phyloP scores from a whole-genome alignment of 2,113 vertebrate species.

The Dascyllus trimaculatus region DNA sequence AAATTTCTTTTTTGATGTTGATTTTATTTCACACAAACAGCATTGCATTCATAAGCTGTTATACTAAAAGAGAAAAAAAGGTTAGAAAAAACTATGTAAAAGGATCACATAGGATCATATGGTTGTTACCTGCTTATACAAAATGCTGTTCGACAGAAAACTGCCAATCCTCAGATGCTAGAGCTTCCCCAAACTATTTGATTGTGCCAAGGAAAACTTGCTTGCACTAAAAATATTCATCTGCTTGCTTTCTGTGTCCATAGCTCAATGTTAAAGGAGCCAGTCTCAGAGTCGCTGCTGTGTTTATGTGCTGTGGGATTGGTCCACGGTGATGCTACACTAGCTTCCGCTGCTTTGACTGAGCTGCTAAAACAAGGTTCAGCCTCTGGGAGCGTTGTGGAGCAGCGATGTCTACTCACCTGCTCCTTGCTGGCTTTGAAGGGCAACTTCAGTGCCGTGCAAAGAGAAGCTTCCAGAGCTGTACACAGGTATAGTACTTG shows the following conservation, averaged over 20 bases:
- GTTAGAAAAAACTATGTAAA: too few relatives aligned
- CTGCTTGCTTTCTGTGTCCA: slow-evolving; percentile 13
- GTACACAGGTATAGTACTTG: slow-evolving; percentile 88
- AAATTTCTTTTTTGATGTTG: too few relatives aligned
- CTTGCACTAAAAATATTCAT: background rate
- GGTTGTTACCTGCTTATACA: too few relatives aligned
- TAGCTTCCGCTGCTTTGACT: slow-evolving; percentile 92
- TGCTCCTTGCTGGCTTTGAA: slow-evolving; percentile 89
- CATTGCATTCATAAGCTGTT: too few relatives aligned
- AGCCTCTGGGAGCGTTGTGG: slow-evolving; percentile 64
- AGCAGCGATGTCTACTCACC: slow-evolving; percentile 90
- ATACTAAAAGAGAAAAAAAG: too few relatives aligned
- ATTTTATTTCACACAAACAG: too few relatives aligned
- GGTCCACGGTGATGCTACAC: slow-evolving; percentile 88
- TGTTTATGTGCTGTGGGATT: slow-evolving; percentile 93
- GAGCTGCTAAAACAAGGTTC: slow-evolving; percentile 90
- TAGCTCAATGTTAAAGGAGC: slow-evolving; percentile 94
- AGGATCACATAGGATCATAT: too few relatives aligned
- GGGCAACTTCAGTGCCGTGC: slow-evolving; percentile 86
- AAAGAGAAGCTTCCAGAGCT: slow-evolving; percentile 90
- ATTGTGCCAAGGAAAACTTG: background rate
- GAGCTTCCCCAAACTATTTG: background rate
- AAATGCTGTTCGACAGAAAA: background rate
- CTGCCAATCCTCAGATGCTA: background rate
- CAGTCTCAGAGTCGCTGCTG: slow-evolving; percentile 90